Conservation (phyloP, 30 jellyfish, hydroid and myxozoan species). For the Pseudorhiza aurosa region DNA sequence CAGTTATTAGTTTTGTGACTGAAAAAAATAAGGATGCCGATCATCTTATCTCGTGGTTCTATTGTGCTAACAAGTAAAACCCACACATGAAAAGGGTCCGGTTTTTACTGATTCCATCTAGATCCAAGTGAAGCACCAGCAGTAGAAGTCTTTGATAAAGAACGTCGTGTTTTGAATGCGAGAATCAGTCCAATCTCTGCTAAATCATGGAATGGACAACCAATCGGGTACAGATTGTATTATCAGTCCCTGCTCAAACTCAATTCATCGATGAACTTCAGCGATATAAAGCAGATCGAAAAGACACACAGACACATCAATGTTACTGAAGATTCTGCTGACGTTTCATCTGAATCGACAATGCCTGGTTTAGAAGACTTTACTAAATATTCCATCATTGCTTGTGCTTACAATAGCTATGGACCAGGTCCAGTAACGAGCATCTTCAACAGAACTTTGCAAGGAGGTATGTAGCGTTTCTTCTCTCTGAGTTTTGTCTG, state of each 20-base stretch:
- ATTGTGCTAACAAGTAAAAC: no score
- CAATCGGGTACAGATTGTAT: conserved; percentile 17
- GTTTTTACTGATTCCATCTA: no score
- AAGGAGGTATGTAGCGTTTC: conserved; percentile 30
- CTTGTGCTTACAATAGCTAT: conserved; percentile 5
- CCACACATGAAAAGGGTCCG: no score
- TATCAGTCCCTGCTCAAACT: conserved; percentile 25
- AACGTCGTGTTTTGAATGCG: background rate
- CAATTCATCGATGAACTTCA: background rate
- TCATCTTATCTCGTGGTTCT: background rate
- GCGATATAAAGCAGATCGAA: background rate
- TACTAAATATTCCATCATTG: conserved; percentile 50
- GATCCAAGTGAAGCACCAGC: conserved; percentile 27
- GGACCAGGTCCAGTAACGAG: conserved; percentile 22
- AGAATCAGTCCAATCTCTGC: background rate
- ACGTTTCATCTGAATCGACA: background rate
- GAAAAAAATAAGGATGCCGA: background rate
- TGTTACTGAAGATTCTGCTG: background rate
- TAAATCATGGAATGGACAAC: conserved; percentile 18
- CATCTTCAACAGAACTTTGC: conserved; percentile 30
- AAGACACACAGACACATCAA: conserved; percentile 4
- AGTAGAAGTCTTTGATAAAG: background rate
- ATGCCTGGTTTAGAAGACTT: conserved; percentile 22
- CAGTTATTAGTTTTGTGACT: no score
- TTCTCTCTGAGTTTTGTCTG: no score